A percentile compares a stretch with the other conserved stretches of the same genome.
phyloP scores from a whole-genome alignment of 2,888 invertebrate species.

The Drosophila rellima region DNA sequence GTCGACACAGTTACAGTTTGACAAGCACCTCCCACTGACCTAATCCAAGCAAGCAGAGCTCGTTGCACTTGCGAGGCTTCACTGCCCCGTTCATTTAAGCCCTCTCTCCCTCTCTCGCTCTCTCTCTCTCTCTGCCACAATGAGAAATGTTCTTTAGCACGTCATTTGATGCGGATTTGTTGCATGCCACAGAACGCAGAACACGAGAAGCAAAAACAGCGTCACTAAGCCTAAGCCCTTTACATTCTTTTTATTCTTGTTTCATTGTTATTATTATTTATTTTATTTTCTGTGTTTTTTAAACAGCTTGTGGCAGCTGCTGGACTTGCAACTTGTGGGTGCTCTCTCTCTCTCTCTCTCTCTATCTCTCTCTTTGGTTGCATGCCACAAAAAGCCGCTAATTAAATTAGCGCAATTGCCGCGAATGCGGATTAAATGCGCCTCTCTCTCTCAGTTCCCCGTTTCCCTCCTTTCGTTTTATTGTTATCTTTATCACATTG shows the following conservation, averaged over 20 bases:
- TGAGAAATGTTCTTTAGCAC: conserved; percentile 28
- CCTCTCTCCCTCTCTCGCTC: background rate
- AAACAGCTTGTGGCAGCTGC: conserved; percentile 9
- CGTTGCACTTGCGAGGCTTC: conserved; percentile 44
- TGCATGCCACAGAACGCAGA: conserved; percentile 19
- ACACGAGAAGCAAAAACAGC: conserved; percentile 11
- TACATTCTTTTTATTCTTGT: background rate
- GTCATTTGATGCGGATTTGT: conserved; percentile 34
- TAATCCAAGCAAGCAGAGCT: conserved; percentile 12
- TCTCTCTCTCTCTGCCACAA: background rate
- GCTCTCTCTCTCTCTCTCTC: too few species aligned
- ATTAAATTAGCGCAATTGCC: conserved; percentile 77
- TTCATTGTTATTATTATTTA: too few species aligned
- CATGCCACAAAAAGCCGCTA: conserved; percentile 50
- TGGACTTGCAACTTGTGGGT: conserved; percentile 4
- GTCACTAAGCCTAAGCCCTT: conserved; percentile 31
- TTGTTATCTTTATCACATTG: conserved; percentile 1
- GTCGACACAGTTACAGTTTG: conserved; percentile 8
- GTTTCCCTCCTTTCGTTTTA: background rate
- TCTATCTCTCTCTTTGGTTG: too few species aligned
- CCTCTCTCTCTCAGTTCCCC: background rate
- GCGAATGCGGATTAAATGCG: conserved; percentile 72
- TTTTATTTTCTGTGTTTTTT: background rate
- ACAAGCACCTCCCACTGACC: conserved; percentile 14
- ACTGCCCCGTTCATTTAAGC: background rate